Percentiles rank a stretch among this genome's conserved stretches.
Evolutionary conservation across 2,888 invertebrate genomes (phyloP).

Genomic region (Ectemnius cavifrons): DNA sequence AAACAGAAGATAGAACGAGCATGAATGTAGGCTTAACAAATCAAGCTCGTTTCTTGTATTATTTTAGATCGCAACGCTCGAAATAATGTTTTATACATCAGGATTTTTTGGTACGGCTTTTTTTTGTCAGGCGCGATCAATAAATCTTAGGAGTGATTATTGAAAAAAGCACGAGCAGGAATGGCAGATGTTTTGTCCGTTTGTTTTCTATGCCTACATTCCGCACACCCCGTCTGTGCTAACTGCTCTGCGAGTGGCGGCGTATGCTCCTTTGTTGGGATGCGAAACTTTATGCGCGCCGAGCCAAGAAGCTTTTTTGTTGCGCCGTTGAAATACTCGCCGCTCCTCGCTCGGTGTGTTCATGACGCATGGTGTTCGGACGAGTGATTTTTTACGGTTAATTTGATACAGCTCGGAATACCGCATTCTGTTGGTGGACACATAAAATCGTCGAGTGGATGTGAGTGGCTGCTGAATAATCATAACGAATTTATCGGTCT

Average conservation of each 20-base stretch:
- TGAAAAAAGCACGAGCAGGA: neutral
- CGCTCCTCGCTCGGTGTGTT: neutral
- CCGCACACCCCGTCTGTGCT: neutral
- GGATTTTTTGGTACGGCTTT: neutral
- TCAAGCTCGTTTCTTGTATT: neutral
- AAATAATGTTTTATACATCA: neutral
- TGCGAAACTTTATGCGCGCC: no score
- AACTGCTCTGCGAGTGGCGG: neutral
- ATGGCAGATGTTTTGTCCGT: neutral
- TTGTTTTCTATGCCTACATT: slow-evolving; percentile 2
- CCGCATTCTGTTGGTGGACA: no score
- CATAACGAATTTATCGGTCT: no score
- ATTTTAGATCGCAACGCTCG: neutral
- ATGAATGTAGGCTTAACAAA: no score
- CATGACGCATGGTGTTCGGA: neutral
- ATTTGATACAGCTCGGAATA: neutral
- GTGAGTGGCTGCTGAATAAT: no score
- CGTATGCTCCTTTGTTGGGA: slow-evolving; percentile 2
- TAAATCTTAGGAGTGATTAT: neutral
- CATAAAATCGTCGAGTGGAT: no score
- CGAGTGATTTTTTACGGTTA: slow-evolving; percentile 3
- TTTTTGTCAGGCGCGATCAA: neutral
- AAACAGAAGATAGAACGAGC: neutral
- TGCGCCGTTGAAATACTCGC: neutral
- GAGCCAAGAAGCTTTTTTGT: neutral